phyloP scores from a whole-genome alignment of 2,113 vertebrate species.

The Clupea harengus region DNA sequence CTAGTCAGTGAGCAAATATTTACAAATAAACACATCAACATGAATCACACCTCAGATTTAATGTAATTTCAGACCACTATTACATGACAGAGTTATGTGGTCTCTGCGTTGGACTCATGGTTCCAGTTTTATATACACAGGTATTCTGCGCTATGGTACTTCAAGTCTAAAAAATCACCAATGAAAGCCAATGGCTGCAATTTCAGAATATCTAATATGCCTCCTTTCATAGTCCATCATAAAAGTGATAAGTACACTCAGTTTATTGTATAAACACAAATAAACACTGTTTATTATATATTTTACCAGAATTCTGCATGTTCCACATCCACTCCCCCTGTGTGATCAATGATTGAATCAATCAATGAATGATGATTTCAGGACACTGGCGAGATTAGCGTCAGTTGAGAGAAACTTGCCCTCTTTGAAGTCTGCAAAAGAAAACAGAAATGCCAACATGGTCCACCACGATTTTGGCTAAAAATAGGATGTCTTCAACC shows the following conservation, averaged over 20 bases:
- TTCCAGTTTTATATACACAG: not conserved
- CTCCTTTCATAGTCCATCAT: not conserved
- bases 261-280: not conserved
- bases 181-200: not conserved
- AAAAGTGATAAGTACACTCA: not conserved
- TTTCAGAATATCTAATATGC: not conserved
- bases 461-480: conserved; percentile 34
- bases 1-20: conserved; percentile 35
- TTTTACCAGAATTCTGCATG: not conserved
- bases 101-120: not conserved
- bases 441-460: conserved; percentile 22
- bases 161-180: too few relatives aligned
- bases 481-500: conserved; percentile 39
- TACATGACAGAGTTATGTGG: not conserved
- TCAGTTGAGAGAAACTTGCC: conserved; percentile 15
- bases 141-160: too few relatives aligned
- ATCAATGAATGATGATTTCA: not conserved
- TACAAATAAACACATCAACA: conserved; percentile 46
- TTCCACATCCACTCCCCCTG: not conserved
- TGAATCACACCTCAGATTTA: conserved; percentile 9
- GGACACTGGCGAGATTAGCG: not conserved
- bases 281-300: not conserved
- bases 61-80: not conserved
- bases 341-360: not conserved
- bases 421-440: conserved; percentile 33